Evolutionary conservation across 2,888 invertebrate species (phyloP).

Genomic region (Pristionchus japonicus): DNA sequence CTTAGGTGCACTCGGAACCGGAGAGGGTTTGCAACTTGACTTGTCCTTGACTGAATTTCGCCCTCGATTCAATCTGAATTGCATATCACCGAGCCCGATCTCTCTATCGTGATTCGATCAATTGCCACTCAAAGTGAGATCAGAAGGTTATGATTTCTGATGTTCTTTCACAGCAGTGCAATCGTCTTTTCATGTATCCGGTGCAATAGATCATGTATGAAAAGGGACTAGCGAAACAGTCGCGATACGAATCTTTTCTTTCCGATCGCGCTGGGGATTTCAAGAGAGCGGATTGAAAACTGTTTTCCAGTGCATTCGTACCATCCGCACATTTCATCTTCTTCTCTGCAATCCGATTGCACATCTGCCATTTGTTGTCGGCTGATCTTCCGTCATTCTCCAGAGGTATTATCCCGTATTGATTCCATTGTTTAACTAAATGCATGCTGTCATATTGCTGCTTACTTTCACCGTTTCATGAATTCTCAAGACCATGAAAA

Average conservation of each 20-base stretch:
- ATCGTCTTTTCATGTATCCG: background rate
- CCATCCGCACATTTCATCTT: background rate
- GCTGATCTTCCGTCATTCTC: background rate
- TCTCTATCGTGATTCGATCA: background rate
- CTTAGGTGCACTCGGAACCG: too few species aligned
- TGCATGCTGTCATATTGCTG: too few species aligned
- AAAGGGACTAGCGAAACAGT: background rate
- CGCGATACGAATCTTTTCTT: background rate
- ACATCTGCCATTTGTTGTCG: background rate
- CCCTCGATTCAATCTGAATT: background rate
- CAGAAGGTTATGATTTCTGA: background rate
- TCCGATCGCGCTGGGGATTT: background rate
- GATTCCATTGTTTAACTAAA: background rate
- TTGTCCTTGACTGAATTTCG: background rate
- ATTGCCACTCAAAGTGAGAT: background rate
- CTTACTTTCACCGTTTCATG: too few species aligned
- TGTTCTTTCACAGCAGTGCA: background rate
- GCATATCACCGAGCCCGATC: background rate
- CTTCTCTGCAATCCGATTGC: background rate
- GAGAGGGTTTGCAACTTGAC: background rate
- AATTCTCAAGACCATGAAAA: too few species aligned
- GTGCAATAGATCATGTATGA: background rate
- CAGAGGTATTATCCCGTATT: background rate
- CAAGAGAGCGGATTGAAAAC: background rate
- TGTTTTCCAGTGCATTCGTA: background rate